phyloP scores from a whole-genome alignment of 1,140 invertebrate genomes.

The Bacillus rossius region DNA sequence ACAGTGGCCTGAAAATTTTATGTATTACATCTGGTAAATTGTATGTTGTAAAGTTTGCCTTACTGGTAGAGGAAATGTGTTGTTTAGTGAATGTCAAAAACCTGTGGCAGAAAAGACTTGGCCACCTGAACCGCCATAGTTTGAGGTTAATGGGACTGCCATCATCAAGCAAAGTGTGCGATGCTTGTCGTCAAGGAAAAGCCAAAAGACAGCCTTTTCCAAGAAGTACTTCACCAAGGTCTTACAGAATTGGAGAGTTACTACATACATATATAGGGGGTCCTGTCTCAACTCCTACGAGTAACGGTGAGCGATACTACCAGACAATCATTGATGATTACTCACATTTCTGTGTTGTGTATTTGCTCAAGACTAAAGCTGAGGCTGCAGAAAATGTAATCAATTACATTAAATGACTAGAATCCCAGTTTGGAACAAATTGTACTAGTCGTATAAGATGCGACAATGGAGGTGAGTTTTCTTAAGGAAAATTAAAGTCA shows the following conservation, averaged over 20 bases:
- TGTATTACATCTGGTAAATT: too few species aligned
- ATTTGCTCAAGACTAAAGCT: constrained; percentile 36
- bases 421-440: constrained; percentile 26
- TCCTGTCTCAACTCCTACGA: constrained; percentile 27
- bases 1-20: too few species aligned
- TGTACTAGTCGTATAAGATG: constrained; percentile 24
- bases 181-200: constrained; percentile 31
- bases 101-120: too few species aligned
- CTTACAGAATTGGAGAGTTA: constrained; percentile 19
- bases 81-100: too few species aligned
- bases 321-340: constrained; percentile 30
- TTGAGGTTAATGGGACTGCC: too few species aligned
- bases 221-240: constrained; percentile 10
- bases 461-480: constrained; percentile 34
- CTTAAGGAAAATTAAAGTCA: constrained; percentile 25
- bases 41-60: too few species aligned
- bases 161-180: constrained; percentile 17
- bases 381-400: constrained; percentile 29
- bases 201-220: constrained; percentile 21
- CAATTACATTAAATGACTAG: constrained; percentile 28
- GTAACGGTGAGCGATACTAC: constrained; percentile 29
- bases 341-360: constrained; percentile 24
- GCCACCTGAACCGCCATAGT: too few species aligned
- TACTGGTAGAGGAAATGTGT: too few species aligned
- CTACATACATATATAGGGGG: constrained; percentile 32